These are phyloP conservation scores for Jacana jacana DNA, from an alignment of 2,113 vertebrate species.

Conservation along the genomic window DNA sequence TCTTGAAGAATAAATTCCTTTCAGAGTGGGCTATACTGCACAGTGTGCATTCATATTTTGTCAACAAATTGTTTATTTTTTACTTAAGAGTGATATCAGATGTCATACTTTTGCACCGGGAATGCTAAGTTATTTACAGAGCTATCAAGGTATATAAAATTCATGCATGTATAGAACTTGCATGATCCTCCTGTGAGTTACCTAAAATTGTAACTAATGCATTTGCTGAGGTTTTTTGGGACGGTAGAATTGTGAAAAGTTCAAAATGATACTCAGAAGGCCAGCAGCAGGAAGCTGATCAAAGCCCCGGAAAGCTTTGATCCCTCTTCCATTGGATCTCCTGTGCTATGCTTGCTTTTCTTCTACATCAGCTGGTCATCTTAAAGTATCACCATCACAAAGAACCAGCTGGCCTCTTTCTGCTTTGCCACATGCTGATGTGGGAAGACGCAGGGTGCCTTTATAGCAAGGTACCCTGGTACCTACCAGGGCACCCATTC, in stretches of 20 bases:
- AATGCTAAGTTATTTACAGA: neutral
- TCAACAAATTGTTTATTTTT: constrained; percentile 9
- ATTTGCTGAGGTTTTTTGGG: neutral
- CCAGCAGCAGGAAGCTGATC: neutral
- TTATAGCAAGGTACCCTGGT: neutral
- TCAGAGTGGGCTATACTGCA: neutral
- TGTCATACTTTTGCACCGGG: neutral
- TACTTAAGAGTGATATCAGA: neutral
- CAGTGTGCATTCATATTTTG: neutral
- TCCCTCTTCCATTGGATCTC: neutral
- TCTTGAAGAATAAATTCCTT: neutral
- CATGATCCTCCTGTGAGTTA: neutral
- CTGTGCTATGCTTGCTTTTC: neutral
- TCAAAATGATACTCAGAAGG: neutral
- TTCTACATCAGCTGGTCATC: neutral
- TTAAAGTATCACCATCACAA: neutral
- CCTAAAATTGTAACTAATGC: neutral
- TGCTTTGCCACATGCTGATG: neutral
- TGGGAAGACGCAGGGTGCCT: neutral
- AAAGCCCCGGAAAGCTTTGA: constrained; percentile 6
- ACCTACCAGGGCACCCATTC: neutral
- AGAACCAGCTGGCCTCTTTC: neutral
- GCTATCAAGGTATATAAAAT: neutral
- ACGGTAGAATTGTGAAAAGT: neutral
- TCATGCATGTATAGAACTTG: neutral